A percentile compares a stretch with the other conserved stretches of the same genome.
phyloP scores from a whole-genome alignment of 1,140 invertebrate species.

The Bombus impatiens region DNA sequence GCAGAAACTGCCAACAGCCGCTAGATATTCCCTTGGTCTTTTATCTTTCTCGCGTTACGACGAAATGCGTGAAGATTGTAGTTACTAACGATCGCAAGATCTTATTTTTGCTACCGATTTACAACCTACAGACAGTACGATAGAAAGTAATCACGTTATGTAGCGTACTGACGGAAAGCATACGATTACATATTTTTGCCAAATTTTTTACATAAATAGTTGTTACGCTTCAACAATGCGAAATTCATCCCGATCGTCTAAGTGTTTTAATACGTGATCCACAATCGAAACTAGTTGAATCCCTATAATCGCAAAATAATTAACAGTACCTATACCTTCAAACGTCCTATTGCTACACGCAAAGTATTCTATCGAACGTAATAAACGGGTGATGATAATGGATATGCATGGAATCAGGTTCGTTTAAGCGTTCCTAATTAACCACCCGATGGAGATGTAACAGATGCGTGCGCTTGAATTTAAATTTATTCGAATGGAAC shows the following conservation, averaged over 20 bases:
- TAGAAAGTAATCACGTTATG: background rate
- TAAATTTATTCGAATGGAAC: conserved; percentile 71
- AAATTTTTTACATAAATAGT: background rate
- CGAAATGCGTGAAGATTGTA: background rate
- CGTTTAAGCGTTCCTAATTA: conserved; percentile 69
- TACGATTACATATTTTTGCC: background rate
- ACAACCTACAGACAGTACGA: background rate
- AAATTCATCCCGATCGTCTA: background rate
- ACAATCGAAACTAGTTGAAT: background rate
- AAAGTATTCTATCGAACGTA: background rate
- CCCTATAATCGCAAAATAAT: background rate
- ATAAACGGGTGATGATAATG: conserved; percentile 17
- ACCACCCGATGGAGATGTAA: conserved; percentile 62
- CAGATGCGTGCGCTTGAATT: conserved; percentile 73
- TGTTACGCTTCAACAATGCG: background rate
- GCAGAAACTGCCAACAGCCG: conserved; percentile 19
- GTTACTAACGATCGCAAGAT: background rate
- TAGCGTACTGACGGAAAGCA: background rate
- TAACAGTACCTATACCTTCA: background rate
- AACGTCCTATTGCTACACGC: background rate
- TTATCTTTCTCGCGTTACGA: background rate
- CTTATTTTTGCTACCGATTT: background rate
- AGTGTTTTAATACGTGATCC: background rate
- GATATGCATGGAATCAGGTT: conserved; percentile 9
- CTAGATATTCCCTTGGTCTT: conserved; percentile 16